Evolutionary conservation across 2,113 vertebrate species (phyloP), one percentile per base, ranked within the genome.

Genomic region (Gambusia holbrooki): DNA sequence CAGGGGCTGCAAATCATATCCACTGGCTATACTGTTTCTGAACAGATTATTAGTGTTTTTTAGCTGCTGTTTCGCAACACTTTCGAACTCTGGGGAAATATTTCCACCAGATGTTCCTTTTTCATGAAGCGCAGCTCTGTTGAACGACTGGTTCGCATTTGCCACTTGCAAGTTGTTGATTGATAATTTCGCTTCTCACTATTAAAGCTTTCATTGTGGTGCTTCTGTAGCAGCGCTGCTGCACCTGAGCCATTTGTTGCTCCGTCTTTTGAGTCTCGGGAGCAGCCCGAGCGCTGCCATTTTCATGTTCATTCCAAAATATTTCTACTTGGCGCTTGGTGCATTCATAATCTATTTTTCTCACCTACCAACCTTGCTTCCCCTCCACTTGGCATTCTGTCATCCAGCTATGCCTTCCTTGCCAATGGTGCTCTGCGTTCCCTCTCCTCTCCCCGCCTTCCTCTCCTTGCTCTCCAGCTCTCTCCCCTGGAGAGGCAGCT

Each of bases 401-500:
- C 90, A 89, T 92, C 75, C 83, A 85, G 73, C 66, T 86, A 89
- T 90, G 85, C 84, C 80, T 91, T 91, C 83, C 79, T 91, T 91
- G 89, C 89, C 90, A 90, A 83, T 83, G 78, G 72, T 78, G 74
- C 83, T 85, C 82, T 73, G 84, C 87, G 79, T 80, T 73, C 65
- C 74, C 82, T 76, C 30, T 32, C 79, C 61, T 76, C 80, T 80
- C 84, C 92, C 87, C 89, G 81, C 71, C 74, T 80, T 78, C 82
- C 83, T 81, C 79, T 81, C 83, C 82, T 87, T 79, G 74, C 84
- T 87, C 90, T 89, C 89, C 88, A 88, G 77, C 89, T 90, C 87
- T 90, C 86, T 90, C 93, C 94, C 93, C 93, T 91, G 90, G 94
- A 94, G 94, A 93, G 92, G 87, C 93, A 90, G 90, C 88, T 90